A percentile compares a stretch with the other conserved stretches of the same genome.
Conservation (phyloP, 2,113 vertebrate genomes). For the Coregonus clupeaformis region DNA sequence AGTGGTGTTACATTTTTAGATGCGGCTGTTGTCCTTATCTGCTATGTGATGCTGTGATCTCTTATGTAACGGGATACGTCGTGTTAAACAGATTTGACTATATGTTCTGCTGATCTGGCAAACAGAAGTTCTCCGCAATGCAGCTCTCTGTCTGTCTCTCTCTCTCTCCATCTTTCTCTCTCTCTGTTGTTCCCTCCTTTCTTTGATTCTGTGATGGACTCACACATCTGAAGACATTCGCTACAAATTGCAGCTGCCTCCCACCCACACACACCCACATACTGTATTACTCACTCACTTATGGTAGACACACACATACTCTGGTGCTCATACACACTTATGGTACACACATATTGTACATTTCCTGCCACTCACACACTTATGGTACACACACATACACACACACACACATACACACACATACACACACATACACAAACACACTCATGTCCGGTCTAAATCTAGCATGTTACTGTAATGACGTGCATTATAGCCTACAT, state of each 20-base stretch:
- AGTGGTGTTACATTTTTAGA: too few relatives aligned
- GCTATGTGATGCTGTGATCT: neutral
- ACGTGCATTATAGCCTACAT: neutral
- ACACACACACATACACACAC: neutral
- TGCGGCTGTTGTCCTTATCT: neutral
- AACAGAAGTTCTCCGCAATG: neutral
- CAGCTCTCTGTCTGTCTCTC: neutral
- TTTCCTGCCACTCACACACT: too few relatives aligned
- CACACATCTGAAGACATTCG: conserved; percentile 41
- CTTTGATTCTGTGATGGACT: conserved; percentile 34
- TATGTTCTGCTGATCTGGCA: neutral
- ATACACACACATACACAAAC: conserved; percentile 26
- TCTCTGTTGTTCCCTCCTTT: neutral
- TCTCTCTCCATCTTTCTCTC: neutral
- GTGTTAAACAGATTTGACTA: neutral
- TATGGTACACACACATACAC: neutral
- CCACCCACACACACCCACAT: conserved; percentile 40
- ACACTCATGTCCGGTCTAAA: conserved; percentile 2
- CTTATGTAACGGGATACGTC: neutral
- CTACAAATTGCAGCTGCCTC: conserved; percentile 40
- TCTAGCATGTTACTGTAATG: neutral
- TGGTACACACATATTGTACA: neutral
- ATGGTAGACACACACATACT: neutral
- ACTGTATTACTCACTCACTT: conserved; percentile 13
- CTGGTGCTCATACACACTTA: neutral